A percentile compares a stretch with the other conserved stretches of the same genome.
These are phyloP conservation scores for Lochmaea capreae DNA, from an alignment of 2,888 invertebrate genomes.

Conservation along the genomic window DNA sequence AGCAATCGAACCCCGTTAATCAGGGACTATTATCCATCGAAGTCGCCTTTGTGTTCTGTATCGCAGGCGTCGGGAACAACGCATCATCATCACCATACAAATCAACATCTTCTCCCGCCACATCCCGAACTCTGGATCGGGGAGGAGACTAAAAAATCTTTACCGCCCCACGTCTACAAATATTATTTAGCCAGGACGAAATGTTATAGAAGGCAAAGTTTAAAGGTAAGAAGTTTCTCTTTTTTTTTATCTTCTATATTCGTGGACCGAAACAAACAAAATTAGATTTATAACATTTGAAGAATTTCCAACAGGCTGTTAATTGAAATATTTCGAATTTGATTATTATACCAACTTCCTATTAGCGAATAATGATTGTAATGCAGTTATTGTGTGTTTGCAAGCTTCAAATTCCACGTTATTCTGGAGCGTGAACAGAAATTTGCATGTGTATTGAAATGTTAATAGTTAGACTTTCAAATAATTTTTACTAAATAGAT, in stretches of 20 bases:
- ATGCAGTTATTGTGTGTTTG: background rate
- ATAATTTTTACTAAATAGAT: too few relatives aligned
- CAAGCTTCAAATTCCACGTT: background rate
- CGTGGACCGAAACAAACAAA: background rate
- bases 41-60: slow-evolving; percentile 56
- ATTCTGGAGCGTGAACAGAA: background rate
- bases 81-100: slow-evolving; percentile 9
- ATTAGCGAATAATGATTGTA: background rate
- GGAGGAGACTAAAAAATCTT: slow-evolving; percentile 72
- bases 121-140: slow-evolving; percentile 71
- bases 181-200: slow-evolving; percentile 71
- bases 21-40: slow-evolving; percentile 63
- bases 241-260: too few relatives aligned
- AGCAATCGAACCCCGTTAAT: slow-evolving; percentile 63
- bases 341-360: background rate
- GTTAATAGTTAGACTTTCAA: background rate
- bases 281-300: slow-evolving; percentile 6
- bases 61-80: slow-evolving; percentile 52
- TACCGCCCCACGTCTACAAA: slow-evolving; percentile 75
- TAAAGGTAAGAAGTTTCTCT: slow-evolving; percentile 59
- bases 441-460: background rate
- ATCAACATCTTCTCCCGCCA: slow-evolving; percentile 8
- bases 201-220: slow-evolving; percentile 63
- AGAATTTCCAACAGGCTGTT: background rate
- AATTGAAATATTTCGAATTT: slow-evolving; percentile 8